Base-by-base conservation (phyloP, 2,113 vertebrate genomes). In the Glaucomys volans region DNA sequence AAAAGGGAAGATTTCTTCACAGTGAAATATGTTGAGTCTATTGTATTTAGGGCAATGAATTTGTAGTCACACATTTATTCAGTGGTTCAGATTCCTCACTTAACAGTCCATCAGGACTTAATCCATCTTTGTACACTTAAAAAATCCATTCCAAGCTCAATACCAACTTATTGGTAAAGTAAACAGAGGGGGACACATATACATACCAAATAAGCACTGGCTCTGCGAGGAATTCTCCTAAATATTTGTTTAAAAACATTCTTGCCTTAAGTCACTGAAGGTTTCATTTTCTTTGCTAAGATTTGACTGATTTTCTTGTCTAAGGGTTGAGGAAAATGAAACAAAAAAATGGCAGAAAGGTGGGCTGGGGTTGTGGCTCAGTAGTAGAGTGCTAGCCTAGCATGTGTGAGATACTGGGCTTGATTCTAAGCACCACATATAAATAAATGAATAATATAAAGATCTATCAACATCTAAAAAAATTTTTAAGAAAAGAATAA, bases 241-340 rank as follows among this genome's bases (percentile, higher is more conserved):
- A 94, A 37, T 84, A 81, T n/a, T 71, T 83, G n/a, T 69, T 79
- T 92, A 76, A 28, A 89, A 69, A 64, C 80, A 50, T 37, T 82
- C 22, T 85, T 37, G 76, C n/a, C 44, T 75, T 18, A 77, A 77
- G 7, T 74, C 40, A 74, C 59, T 76, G 30, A 14, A 18, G 20
- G 67, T 77, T 92, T 66, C 54, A 79, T 24, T 10, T 37, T 81
- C 8, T 67, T 32, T 42, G 5, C 86, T 79, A 83, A 95, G 94
- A 87, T 74, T 26, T 47, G 44, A 12, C 85, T 91, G 47, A 22
- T 83, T 75, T 81, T 66, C 66, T 77, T 88, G 35, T 44, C 18
- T 28, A 57, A 50, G 12, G 42, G 1, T 22, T 87, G 47, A 52
- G 52, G 32, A 52, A 66, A 75, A 90, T 7, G 20, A 40, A 72